Evolutionary conservation across 1,140 invertebrate species (phyloP).

Genomic region (Ylistrum balloti): DNA sequence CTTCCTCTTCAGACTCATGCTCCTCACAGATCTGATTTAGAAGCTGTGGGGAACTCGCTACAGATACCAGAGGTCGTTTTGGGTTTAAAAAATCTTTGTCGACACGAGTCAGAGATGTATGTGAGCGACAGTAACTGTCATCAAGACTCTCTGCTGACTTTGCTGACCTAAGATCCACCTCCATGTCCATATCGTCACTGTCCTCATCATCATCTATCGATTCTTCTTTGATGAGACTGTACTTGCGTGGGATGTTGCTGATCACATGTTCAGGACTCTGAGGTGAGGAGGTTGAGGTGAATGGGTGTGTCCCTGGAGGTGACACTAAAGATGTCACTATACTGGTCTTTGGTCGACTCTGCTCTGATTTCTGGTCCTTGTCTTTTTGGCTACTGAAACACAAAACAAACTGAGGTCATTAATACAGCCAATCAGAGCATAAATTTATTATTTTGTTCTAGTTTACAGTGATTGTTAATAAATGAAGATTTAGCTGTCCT

Average conservation of each 20-base stretch:
- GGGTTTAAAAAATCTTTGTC: slow-evolving; percentile 21
- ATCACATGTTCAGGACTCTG: slow-evolving; percentile 46
- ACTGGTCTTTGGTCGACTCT: slow-evolving; percentile 58
- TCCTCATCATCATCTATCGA: slow-evolving; percentile 74
- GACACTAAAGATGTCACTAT: slow-evolving; percentile 84
- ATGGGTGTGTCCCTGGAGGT: slow-evolving; percentile 84
- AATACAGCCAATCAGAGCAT: too few species aligned
- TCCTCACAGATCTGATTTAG: slow-evolving; percentile 90
- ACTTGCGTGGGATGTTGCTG: slow-evolving; percentile 66
- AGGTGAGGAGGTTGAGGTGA: slow-evolving; percentile 57
- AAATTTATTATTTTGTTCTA: too few species aligned
- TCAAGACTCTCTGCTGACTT: slow-evolving; percentile 77
- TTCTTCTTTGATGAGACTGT: slow-evolving; percentile 79
- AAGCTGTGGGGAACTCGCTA: slow-evolving; percentile 86
- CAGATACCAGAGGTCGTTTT: slow-evolving; percentile 82
- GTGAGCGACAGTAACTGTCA: slow-evolving; percentile 67
- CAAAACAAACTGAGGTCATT: not conserved
- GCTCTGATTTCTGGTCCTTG: slow-evolving; percentile 55
- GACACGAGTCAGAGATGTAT: slow-evolving; percentile 68
- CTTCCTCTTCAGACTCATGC: slow-evolving; percentile 83
- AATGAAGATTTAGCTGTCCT: too few species aligned
- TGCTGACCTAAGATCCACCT: slow-evolving; percentile 71
- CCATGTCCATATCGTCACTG: slow-evolving; percentile 69
- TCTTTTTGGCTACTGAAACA: slow-evolving; percentile 60
- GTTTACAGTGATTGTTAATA: too few species aligned